phyloP scores from a whole-genome alignment of 2,888 invertebrate species.

The Phasia obesa region DNA sequence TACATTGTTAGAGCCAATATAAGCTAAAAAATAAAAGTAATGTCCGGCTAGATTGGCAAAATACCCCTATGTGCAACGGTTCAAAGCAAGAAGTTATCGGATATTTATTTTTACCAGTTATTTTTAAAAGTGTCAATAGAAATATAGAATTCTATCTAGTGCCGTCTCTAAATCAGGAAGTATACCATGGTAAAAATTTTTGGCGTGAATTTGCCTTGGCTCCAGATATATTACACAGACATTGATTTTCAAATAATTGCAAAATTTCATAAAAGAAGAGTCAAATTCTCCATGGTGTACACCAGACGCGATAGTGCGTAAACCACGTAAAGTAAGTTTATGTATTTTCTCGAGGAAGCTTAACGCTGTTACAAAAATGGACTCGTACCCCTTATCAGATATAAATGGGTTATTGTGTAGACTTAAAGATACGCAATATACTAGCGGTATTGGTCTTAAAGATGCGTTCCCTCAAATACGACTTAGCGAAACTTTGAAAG shows the following conservation, averaged over 20 bases:
- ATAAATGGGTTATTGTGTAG: slow-evolving; percentile 59
- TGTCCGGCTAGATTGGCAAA: no score
- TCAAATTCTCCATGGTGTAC: slow-evolving; percentile 41
- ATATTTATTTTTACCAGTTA: not conserved
- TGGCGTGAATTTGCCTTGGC: no score
- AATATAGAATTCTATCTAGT: slow-evolving; percentile 18
- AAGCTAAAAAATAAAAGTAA: no score
- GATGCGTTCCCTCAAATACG: slow-evolving; percentile 19
- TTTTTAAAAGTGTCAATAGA: slow-evolving; percentile 6
- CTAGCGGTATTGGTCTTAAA: slow-evolving; percentile 26
- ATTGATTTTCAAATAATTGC: not conserved
- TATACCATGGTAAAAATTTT: no score
- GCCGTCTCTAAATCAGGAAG: not conserved
- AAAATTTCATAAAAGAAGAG: slow-evolving; percentile 40
- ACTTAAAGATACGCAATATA: slow-evolving; percentile 50
- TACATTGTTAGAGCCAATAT: no score
- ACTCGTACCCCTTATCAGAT: no score
- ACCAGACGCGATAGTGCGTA: slow-evolving; percentile 19
- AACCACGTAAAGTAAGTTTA: slow-evolving; percentile 57
- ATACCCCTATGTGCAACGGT: no score
- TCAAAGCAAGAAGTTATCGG: slow-evolving; percentile 23
- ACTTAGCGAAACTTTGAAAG: slow-evolving; percentile 10
- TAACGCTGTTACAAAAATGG: slow-evolving; percentile 34
- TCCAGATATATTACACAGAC: no score
- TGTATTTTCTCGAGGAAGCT: slow-evolving; percentile 51